Evolutionary conservation across 2,797 vertebrate genomes (phyloP), one percentile per base, ranked within the genome.

Genomic region (Crossoptilon crossoptilon): DNA sequence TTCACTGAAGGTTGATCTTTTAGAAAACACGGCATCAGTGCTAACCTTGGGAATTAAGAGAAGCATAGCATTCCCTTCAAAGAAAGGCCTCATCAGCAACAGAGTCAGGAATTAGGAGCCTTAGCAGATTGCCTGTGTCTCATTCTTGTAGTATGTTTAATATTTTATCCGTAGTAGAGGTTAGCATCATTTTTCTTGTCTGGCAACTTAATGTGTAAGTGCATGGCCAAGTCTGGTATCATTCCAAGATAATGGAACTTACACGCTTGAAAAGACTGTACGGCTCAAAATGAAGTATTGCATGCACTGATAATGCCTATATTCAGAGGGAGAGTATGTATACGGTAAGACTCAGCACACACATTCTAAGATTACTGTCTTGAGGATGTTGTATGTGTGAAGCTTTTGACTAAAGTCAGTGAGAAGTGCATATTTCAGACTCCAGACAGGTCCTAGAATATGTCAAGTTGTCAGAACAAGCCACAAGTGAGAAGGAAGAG

Each of bases 41-140:
- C 62, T 88, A 84, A 72, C 84, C 74, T 95, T 95, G 69, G 71
- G 35, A 92, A 79, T 81, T 64, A 93, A 91, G 63, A 80, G 59
- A 87, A 76, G 79, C 86, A 78, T 55, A 68, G 55, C 66, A 62
- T 89, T 87, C 41, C 62, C 24, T 23, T 31, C 35, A 29, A 69
- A 67, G 41, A 84, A 82, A 37, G 77, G 29, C 68, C 59, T 91
- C 88, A 80, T 71, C 39, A 91, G 86, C 93, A 55, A 6, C 10
- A n/a, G 46, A 44, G 53, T 39, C 5, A 9, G 29, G 41, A 89
- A 80, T 29, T 21, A 74, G 75, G 69, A 82, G 56, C 43, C 71
- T 44, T 64, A 92, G 86, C 46, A 75, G 58, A 55, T 78, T 91
- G 31, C 55, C 39, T 67, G 16, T 71, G 70, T 91, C 43, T 84